Evolutionary conservation across 2,888 invertebrate genomes (phyloP).

Genomic region (Heliconius cydno): DNA sequence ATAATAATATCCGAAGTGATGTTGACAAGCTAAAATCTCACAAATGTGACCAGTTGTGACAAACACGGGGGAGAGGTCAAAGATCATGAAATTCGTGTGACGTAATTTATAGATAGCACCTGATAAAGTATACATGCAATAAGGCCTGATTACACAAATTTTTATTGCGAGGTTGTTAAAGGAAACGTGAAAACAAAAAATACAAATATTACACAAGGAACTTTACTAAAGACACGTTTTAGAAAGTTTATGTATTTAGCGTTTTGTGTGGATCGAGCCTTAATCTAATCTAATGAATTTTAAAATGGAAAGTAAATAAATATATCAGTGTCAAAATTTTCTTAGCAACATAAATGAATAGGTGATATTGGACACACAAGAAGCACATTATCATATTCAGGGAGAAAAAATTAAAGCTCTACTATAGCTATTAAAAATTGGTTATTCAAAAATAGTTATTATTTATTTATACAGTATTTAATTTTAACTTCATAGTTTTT

Average conservation of each 20-base stretch:
- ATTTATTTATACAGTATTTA: background rate
- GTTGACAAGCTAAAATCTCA: too few relatives aligned
- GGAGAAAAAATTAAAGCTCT: background rate
- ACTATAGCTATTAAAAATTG: background rate
- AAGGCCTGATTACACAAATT: background rate
- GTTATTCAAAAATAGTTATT: background rate
- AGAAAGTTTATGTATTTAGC: background rate
- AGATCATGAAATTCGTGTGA: background rate
- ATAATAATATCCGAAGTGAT: too few relatives aligned
- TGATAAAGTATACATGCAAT: slow-evolving; percentile 11
- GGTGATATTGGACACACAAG: background rate
- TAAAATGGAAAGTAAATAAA: background rate
- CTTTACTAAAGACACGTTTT: background rate
- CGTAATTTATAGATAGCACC: background rate
- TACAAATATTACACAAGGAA: background rate
- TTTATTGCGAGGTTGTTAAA: background rate
- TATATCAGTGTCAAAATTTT: background rate
- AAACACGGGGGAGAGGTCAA: background rate
- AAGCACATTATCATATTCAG: background rate
- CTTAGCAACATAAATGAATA: background rate
- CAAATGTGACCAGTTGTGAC: background rate
- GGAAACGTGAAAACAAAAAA: background rate
- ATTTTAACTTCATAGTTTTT: background rate
- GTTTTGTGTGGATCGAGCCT: background rate
- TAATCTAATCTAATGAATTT: background rate